Conservation (phyloP, 2,113 vertebrate genomes). For the Ptychochromis oligacanthus region DNA sequence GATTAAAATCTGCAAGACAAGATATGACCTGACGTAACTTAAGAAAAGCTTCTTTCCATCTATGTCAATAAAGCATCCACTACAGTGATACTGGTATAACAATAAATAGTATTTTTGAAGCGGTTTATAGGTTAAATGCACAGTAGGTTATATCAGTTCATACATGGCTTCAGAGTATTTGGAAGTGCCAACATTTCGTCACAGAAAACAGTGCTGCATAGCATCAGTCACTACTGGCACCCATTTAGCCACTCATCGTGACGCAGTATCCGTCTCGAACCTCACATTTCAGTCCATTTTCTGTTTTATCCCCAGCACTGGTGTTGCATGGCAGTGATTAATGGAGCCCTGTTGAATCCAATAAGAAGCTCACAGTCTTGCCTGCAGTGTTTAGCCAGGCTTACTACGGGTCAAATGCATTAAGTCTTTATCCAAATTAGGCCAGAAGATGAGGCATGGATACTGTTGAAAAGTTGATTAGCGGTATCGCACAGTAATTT, state of each 20-base stretch:
- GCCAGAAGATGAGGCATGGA: neutral
- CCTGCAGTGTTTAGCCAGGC: constrained; percentile 12
- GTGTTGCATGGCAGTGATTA: constrained; percentile 46
- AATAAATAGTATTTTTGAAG: neutral
- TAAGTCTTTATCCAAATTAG: constrained; percentile 16
- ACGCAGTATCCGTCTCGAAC: constrained; percentile 42
- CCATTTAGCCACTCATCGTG: constrained; percentile 43
- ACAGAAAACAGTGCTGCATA: constrained; percentile 33
- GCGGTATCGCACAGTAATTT: neutral
- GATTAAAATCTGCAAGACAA: neutral
- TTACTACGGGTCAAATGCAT: constrained; percentile 7
- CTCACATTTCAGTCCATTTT: constrained; percentile 56
- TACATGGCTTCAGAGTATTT: neutral
- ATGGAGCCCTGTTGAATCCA: constrained; percentile 45
- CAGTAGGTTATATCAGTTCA: neutral
- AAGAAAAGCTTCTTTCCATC: neutral
- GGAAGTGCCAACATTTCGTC: constrained; percentile 1
- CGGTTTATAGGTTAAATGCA: neutral
- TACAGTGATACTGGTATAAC: neutral
- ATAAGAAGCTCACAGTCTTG: constrained; percentile 11
- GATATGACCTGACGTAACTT: neutral
- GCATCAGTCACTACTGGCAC: constrained; percentile 18
- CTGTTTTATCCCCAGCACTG: constrained; percentile 44
- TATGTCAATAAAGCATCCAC: neutral
- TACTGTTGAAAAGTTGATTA: constrained; percentile 27